Base-by-base conservation (phyloP, 2,888 invertebrate species). In the Ormyrus rosae region DNA sequence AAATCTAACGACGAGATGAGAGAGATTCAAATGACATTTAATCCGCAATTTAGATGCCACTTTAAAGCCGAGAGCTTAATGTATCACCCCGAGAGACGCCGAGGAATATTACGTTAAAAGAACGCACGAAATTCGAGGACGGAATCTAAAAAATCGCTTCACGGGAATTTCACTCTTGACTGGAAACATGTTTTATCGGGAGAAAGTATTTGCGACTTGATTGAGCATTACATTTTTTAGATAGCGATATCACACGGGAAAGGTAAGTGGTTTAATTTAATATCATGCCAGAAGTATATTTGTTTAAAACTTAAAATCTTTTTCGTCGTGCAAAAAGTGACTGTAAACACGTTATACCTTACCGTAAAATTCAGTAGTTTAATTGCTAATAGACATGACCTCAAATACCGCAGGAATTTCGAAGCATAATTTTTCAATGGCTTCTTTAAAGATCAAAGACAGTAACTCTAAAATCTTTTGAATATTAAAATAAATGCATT, bases 31-130 rank as follows among this genome's bases (percentile, higher is more conserved):
- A 60, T n/a, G 48, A 13, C 19, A 11, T 19, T 6, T 60, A 60
- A 70, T 60, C 19, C 70, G 60, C 45, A 74, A 74, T 74, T 74
- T 65, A 74, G 58, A 74, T 74, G 50, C 56, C 58, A 61, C 50
- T 70, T 46, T 50, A 34, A 34, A 34, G 34, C 34, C 34, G 34
- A 2, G 34, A 34, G 34, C n/a, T 56, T 56, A 56, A 56, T 34
- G 34, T 4, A 34, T 34, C 34, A 34, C 34, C 34, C 34, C 34
- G 34, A 34, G 34, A 34, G 34, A 34, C 34, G 34, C 34, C 34
- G 34, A 34, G 34, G 3, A 34, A 4, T 34, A 34, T 34, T 34
- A 34, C 34, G 34, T 34, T 34, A 0, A 34, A 34, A 34, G 34
- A 34, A 34, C 34, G 34, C 0, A 34, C 3, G 34, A 34, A 34